phyloP scores from a whole-genome alignment of 2,113 vertebrate species.

The Calidris pugnax region DNA sequence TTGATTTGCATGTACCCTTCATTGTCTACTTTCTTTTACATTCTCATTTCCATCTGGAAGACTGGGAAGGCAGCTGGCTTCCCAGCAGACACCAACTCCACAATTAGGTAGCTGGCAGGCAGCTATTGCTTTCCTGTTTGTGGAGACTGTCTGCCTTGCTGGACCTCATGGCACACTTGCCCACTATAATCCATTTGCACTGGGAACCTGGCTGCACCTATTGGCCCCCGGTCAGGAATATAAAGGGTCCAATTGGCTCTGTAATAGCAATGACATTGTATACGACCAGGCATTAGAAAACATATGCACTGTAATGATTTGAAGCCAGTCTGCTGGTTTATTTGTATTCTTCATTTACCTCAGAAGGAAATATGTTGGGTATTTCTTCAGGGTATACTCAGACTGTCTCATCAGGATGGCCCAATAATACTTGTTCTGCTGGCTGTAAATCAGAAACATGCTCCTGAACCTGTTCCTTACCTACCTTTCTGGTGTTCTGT shows the following conservation, averaged over 20 bases:
- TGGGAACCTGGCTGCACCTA: background rate
- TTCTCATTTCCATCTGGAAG: constrained; percentile 40
- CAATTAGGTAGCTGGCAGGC: constrained; percentile 62
- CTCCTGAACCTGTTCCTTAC: background rate
- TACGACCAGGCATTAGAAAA: background rate
- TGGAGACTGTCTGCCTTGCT: background rate
- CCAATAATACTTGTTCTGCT: background rate
- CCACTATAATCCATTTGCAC: background rate
- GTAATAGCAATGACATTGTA: background rate
- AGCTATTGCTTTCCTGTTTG: background rate
- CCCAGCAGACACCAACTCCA: constrained; percentile 51
- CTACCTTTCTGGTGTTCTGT: background rate
- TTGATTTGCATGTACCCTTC: constrained; percentile 47
- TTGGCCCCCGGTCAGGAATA: background rate
- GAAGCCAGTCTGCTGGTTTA: background rate
- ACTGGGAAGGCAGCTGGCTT: constrained; percentile 44
- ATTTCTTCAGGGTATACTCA: background rate
- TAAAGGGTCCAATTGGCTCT: background rate
- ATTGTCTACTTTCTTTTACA: constrained; percentile 7
- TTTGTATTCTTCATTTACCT: background rate
- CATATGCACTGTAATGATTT: background rate
- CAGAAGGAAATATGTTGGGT: background rate
- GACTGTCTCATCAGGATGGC: background rate
- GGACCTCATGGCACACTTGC: background rate
- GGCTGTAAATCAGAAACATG: background rate